Percentiles rank a stretch among this genome's conserved stretches.
These are phyloP conservation scores for Astyanax mexicanus DNA, from an alignment of 2,797 vertebrate species.

Conservation along the genomic window DNA sequence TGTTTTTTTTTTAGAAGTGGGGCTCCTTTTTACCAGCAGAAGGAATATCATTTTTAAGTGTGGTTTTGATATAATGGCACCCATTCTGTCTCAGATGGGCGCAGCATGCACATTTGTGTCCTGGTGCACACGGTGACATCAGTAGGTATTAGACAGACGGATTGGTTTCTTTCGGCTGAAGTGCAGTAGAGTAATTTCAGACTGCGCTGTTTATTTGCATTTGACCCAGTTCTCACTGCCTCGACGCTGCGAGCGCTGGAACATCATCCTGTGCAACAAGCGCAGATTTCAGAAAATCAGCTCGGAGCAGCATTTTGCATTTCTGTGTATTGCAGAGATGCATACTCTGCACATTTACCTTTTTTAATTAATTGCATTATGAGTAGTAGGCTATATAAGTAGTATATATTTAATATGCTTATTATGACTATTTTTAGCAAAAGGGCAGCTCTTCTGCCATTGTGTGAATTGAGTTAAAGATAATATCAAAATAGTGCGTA, in stretches of 20 bases:
- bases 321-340: neutral
- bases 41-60: too few species aligned
- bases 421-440: too few species aligned
- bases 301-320: neutral
- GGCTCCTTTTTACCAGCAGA: too few species aligned
- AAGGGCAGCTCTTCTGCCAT: neutral
- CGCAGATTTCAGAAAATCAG: neutral
- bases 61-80: neutral
- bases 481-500: too few species aligned
- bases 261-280: neutral
- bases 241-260: neutral
- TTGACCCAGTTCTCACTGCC: conserved; percentile 67
- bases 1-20: too few species aligned
- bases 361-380: neutral
- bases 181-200: neutral
- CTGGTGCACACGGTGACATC: neutral
- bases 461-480: neutral
- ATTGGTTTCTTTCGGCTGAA: conserved; percentile 9
- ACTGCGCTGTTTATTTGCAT: conserved; percentile 58
- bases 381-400: neutral
- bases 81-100: neutral
- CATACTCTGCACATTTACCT: neutral
- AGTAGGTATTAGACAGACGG: neutral
- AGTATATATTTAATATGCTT: neutral
- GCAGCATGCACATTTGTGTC: neutral